These are phyloP conservation scores for Falco novaeseelandiae DNA, from an alignment of 2,797 vertebrate genomes.

Conservation along the genomic window DNA sequence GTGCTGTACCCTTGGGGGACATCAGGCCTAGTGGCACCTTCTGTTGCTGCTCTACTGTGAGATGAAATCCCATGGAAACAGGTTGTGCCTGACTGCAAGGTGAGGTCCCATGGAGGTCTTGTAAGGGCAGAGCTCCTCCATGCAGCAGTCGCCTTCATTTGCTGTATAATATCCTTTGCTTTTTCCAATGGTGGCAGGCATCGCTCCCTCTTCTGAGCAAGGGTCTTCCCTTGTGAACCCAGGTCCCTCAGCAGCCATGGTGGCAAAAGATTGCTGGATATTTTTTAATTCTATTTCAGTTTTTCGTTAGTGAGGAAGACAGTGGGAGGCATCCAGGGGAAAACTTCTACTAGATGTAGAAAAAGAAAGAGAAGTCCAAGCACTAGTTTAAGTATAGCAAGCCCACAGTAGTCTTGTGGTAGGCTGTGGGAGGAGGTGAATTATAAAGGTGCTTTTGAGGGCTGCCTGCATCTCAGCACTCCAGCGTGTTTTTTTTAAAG, in stretches of 20 bases:
- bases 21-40: background rate
- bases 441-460: constrained; percentile 25
- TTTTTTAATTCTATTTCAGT: background rate
- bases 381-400: background rate
- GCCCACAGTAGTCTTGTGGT: background rate
- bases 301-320: background rate
- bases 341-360: background rate
- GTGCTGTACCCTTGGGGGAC: background rate
- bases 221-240: background rate
- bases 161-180: background rate
- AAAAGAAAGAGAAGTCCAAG: background rate
- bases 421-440: background rate
- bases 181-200: background rate
- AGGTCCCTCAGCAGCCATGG: background rate
- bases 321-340: background rate
- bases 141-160: background rate
- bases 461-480: background rate
- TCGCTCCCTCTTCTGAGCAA: background rate
- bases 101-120: background rate
- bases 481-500: background rate
- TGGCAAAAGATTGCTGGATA: background rate
- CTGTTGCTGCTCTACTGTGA: background rate
- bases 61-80: background rate
- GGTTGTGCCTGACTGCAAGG: background rate
- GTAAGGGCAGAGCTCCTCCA: background rate